Evolutionary conservation across 1,140 invertebrate genomes (phyloP), one percentile per base, ranked within the genome.

Genomic region (Platyscapa corneri): DNA sequence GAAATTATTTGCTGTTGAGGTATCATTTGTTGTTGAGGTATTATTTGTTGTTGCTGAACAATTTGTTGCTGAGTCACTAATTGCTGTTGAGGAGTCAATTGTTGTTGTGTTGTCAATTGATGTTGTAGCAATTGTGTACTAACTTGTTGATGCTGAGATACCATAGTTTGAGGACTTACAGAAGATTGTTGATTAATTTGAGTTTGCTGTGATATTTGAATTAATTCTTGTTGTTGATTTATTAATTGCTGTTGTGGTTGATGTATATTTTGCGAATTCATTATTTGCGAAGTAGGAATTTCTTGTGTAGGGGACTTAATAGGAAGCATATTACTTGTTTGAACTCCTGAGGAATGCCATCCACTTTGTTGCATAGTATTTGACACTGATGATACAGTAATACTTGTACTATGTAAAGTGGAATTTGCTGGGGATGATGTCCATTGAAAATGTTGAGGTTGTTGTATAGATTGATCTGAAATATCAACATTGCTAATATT

Each of bases 221-320:
- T 46, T 5, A 88, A 84, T 46, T 88, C 87, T 76, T 91, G 91
- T 86, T 94, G 94, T 84, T 94, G 93, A 80, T 91, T 93, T 60
- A 93, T 53, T 42, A 92, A 75, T 83, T 92, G 94, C 89, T 92
- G 94, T 88, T 92, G 89, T 23, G 88, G 80, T 72, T 89, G 89
- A 32, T 88, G 87, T 56, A 90, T 86, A 60, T 82, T 88, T 79
- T 88, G 85, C 32, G 89, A 89, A 46, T 88, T 87, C 85, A 92
- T 91, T 89, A 93, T 92, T 83, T 94, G 93, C 30, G 84, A 78
- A 87, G 87, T 87, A 87, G 89, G 23, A 27, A 82, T 37, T 79
- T 86, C 81, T 86, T 83, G 85, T n/a, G 56, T 82, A 20, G 80
- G 85, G 46, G 85, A 86, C 37, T 86, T 86, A 49, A 86, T 72